Conservation (phyloP, 30 jellyfish, hydroid and myxozoan species). For the Aurelia sp. region DNA sequence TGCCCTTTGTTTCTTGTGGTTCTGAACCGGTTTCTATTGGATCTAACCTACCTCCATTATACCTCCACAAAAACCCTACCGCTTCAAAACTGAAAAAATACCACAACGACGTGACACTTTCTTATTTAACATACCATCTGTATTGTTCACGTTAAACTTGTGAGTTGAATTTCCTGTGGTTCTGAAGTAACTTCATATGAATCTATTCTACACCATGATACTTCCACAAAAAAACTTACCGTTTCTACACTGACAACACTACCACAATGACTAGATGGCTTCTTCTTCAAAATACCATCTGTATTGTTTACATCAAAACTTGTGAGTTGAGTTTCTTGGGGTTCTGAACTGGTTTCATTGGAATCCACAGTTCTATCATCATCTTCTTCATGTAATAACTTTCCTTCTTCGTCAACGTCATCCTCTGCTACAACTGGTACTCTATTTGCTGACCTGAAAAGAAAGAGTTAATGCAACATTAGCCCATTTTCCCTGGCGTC, state of each 20-base stretch:
- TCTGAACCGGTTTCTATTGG: slow-evolving; percentile 38
- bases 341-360: slow-evolving; percentile 43
- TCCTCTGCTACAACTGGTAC: slow-evolving; percentile 68
- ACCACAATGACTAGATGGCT: slow-evolving; percentile 79
- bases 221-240: slow-evolving; percentile 45
- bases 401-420: slow-evolving; percentile 57
- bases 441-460: slow-evolving; percentile 37
- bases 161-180: slow-evolving; percentile 54
- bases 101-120: slow-evolving; percentile 75
- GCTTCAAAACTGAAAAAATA: slow-evolving; percentile 81
- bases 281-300: slow-evolving; percentile 24
- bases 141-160: slow-evolving; percentile 54
- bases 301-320: slow-evolving; percentile 59
- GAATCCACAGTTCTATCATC: slow-evolving; percentile 56
- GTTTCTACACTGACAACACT: slow-evolving; percentile 91
- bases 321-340: slow-evolving; percentile 61
- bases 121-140: slow-evolving; percentile 24
- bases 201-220: background rate
- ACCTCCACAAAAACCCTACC: slow-evolving; percentile 49
- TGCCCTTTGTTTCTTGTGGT: slow-evolving; percentile 57
- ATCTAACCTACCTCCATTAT: background rate
- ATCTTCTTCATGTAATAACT: slow-evolving; percentile 54
- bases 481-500: no score
- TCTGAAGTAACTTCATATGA: slow-evolving; percentile 40
- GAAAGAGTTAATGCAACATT: background rate